These are phyloP conservation scores for Myiozetetes cayanensis DNA, from an alignment of 2,113 vertebrate genomes.

Conservation along the genomic window DNA sequence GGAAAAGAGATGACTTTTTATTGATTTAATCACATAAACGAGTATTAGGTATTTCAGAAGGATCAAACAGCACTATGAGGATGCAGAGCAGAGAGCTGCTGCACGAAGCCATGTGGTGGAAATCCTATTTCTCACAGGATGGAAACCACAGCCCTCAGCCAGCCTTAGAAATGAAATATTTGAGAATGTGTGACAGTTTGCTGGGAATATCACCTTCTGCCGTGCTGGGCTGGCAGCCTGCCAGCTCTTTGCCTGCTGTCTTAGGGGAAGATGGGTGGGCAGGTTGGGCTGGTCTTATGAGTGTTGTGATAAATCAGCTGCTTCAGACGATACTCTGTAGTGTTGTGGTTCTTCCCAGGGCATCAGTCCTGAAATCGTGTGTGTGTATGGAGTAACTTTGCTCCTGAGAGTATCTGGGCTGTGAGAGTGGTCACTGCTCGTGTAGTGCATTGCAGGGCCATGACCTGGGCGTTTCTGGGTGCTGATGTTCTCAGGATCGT, in stretches of 20 bases:
- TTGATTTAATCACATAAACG: slow-evolving; percentile 23
- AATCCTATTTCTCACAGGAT: neutral
- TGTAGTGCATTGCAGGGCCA: rapidly evolving
- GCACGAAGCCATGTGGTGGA: neutral
- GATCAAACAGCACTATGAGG: neutral
- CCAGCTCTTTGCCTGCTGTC: neutral
- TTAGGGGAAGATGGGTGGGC: neutral
- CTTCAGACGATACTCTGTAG: neutral
- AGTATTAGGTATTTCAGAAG: slow-evolving; percentile 15
- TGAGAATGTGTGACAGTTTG: slow-evolving; percentile 29
- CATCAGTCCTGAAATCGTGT: neutral
- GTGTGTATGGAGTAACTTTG: rapidly evolving
- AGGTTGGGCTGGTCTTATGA: neutral
- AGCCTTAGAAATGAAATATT: slow-evolving; percentile 39
- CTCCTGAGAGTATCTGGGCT: neutral
- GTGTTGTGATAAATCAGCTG: neutral
- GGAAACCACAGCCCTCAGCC: slow-evolving; percentile 1
- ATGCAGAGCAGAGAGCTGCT: neutral
- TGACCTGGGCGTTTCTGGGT: neutral
- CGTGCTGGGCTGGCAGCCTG: neutral
- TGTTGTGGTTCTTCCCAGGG: neutral
- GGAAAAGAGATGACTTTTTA: slow-evolving; percentile 30
- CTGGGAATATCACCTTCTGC: slow-evolving; percentile 30
- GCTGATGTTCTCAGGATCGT: neutral
- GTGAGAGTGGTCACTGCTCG: neutral